Evolutionary conservation across 2,113 vertebrate species (phyloP).

Genomic region (Martes martes): DNA sequence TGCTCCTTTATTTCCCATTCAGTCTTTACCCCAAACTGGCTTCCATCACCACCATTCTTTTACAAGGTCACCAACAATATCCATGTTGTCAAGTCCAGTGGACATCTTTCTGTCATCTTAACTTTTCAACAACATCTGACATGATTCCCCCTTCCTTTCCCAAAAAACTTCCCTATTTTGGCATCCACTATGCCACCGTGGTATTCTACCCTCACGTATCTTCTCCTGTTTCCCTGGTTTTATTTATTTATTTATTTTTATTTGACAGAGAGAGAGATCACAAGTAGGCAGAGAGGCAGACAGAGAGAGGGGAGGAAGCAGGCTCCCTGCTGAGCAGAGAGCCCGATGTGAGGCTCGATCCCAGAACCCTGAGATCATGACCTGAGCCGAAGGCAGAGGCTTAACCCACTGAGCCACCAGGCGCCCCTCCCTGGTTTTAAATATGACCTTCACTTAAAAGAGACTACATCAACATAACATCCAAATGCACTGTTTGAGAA

Average conservation of each 20-base stretch:
- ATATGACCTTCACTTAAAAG: background rate
- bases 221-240: background rate
- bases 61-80: background rate
- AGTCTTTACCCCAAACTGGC: background rate
- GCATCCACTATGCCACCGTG: background rate
- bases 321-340: too few species aligned
- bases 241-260: background rate
- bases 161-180: background rate
- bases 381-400: too few species aligned
- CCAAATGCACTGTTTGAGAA: background rate
- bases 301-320: too few species aligned
- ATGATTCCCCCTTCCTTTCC: background rate
- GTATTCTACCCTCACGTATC: background rate
- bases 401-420: too few species aligned
- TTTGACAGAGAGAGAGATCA: too few species aligned
- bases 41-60: background rate
- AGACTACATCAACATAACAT: background rate
- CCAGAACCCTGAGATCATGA: too few species aligned
- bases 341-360: too few species aligned
- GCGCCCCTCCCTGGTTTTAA: background rate
- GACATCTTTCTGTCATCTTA: background rate
- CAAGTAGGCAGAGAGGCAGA: too few species aligned
- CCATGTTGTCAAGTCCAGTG: background rate
- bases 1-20: background rate
- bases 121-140: background rate